Base-by-base conservation (phyloP, 2,113 vertebrate genomes). In the Cavia porcellus region DNA sequence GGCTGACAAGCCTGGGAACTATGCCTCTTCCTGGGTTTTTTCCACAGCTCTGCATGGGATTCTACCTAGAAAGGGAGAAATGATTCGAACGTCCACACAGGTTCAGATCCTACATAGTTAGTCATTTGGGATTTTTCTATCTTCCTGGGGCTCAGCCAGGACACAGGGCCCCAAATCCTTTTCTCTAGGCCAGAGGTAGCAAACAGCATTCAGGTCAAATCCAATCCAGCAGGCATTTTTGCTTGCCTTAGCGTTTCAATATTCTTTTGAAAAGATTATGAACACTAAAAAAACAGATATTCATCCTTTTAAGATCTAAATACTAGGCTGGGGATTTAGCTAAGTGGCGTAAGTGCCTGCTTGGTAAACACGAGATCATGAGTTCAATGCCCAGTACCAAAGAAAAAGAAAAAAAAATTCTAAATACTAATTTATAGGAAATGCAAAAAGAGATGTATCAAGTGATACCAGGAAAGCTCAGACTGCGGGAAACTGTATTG, bases 241-340 rank as follows among this genome's bases (percentile, higher is more conserved):
- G 15, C 87, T 80, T 87, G 62, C n/a, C 15, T 87, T 75, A 95
- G 38, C 28, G 61, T 93, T 96, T 95, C 87, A 93, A 91, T n/a
- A 75, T 89, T 75, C 64, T 92, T 95, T 92, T 94, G 79, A 80
- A 95, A 95, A 88, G 72, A 89, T 82, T 62, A 38, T 55, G 35
- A 89, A n/a, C 52, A 35, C 72, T 42, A 42, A 0, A 64, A 61
- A 83, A 14, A 85, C 35, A 95, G 55, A 55, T 77, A 28, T 86
- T 77, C 82, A 70, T n/a, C 61, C 52, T 81, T 88, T 83, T 88
- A 85, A 86, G 66, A 77, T 75, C 47, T 59, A 82, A 57, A n/a
- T 93, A 88, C 15, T 5, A 88, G 38, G 38, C 38, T 38, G 38
- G 38, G 38, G 38, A 38, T 38, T 38, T 38, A 38, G 38, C 38